phyloP scores from a whole-genome alignment of 2,888 invertebrate genomes.

The Apamea monoglypha region DNA sequence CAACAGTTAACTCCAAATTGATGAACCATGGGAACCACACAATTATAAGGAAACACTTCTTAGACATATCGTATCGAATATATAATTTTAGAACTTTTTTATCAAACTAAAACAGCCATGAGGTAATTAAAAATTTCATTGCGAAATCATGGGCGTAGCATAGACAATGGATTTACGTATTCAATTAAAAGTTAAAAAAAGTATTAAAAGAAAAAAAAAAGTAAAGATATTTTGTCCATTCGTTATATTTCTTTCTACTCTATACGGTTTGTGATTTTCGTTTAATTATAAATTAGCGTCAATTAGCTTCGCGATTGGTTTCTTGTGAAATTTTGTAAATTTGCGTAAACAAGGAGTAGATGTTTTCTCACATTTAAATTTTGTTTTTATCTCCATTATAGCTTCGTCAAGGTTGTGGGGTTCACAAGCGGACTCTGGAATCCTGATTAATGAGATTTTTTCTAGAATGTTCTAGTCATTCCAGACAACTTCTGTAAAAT shows the following conservation, averaged over 20 bases:
- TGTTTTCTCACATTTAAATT: conserved; percentile 35
- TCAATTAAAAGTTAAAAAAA: conserved; percentile 49
- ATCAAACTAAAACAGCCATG: conserved; percentile 55
- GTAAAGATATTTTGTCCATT: conserved; percentile 29
- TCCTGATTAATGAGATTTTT: neutral
- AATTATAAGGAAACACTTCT: conserved; percentile 51
- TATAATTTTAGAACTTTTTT: conserved; percentile 64
- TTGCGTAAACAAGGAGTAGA: conserved; percentile 50
- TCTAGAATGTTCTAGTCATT: neutral
- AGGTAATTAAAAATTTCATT: conserved; percentile 66
- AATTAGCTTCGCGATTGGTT: conserved; percentile 46
- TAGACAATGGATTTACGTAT: conserved; percentile 67
- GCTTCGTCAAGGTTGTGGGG: conserved; percentile 15
- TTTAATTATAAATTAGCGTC: conserved; percentile 63
- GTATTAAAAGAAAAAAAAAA: conserved; percentile 22
- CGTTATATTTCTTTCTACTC: conserved; percentile 51
- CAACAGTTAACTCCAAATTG: conserved; percentile 48
- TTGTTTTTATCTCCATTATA: conserved; percentile 13
- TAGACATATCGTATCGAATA: conserved; percentile 68
- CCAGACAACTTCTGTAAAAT: neutral
- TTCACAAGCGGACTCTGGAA: neutral
- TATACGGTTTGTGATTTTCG: conserved; percentile 63
- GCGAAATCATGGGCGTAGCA: conserved; percentile 65
- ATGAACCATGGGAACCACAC: conserved; percentile 60
- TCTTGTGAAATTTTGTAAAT: conserved; percentile 42